Percentiles rank a stretch among this genome's conserved stretches.
phyloP scores from a whole-genome alignment of 2,888 invertebrate genomes.

The Latrodectus elegans region DNA sequence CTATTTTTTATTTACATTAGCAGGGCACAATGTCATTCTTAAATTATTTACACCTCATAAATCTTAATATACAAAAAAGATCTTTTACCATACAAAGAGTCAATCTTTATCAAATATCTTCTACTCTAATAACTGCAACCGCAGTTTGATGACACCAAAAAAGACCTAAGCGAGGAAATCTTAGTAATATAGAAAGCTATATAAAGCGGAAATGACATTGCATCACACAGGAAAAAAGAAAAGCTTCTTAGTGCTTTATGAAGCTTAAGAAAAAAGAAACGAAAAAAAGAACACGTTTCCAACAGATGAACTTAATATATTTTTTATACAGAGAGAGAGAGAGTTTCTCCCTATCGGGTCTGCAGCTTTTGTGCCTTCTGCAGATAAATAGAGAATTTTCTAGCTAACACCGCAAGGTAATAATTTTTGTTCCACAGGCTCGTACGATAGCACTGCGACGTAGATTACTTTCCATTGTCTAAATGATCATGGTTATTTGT shows the following conservation, averaged over 20 bases:
- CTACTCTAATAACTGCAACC: constrained; percentile 39
- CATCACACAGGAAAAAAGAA: constrained; percentile 27
- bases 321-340: constrained; percentile 60
- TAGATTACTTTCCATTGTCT: constrained; percentile 52
- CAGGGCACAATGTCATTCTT: background rate
- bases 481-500: constrained; percentile 41
- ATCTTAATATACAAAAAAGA: background rate
- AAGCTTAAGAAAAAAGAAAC: constrained; percentile 31
- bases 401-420: constrained; percentile 34
- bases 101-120: constrained; percentile 49
- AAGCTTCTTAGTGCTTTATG: constrained; percentile 41
- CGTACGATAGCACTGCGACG: constrained; percentile 3
- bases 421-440: constrained; percentile 30
- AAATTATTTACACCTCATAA: background rate
- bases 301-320: constrained; percentile 57
- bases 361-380: constrained; percentile 35
- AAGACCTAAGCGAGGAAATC: constrained; percentile 14
- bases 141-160: constrained; percentile 22
- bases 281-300: constrained; percentile 11
- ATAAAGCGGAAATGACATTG: constrained; percentile 51
- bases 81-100: background rate
- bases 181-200: constrained; percentile 44
- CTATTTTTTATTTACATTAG: too few species aligned
- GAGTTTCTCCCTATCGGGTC: constrained; percentile 24
- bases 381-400: constrained; percentile 41